Evolutionary conservation across 2,888 invertebrate species (phyloP), one percentile per base, ranked within the genome.

Genomic region (Drosophila meridiana): DNA sequence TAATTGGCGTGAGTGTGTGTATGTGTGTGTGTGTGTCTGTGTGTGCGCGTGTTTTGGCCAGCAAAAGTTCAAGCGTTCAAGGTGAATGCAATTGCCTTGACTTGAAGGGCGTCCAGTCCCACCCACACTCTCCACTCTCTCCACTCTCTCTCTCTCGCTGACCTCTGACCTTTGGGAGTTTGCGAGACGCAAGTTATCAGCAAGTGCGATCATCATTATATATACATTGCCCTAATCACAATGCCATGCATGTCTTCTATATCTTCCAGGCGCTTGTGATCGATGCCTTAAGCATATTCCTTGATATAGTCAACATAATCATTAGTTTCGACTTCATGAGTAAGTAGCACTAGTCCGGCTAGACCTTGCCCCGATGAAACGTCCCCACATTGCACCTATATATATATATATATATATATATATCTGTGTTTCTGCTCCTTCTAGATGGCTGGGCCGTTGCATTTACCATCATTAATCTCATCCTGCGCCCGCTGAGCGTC

Each of bases 371-470:
- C 28, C 28, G 2, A 0, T 52, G 52, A 6, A 1, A 4, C 6
- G 13, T 11, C 8, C 11, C 7, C 42, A n/a, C 1, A 7, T 7
- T n/a, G 3, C n/a, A 11, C 9, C 6, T n/a, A n/a, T 14, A 48
- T 30, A 30, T 48, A 14, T 14, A 42, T 14, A 38, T 42, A 7
- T 13, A 26, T 3, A 28, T 47, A n/a, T 50, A n/a, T 32, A 8
- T 32, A n/a, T n/a, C n/a, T 34, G 8, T 14, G 4, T 14, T 13
- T 52, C 1, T 6, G 6, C 8, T 26, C 9, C 8, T 55, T 48
- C 1, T 60, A 93, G 93, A 93, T 90, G 91, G 91, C 64, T 93
- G 93, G 93, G 91, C 92, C 43, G 76, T 92, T 56, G 91, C 92
- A 11, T 93, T 93, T 71, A 80, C 91, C 63, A 93, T 93, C 47